A percentile compares a stretch with the other conserved stretches of the same genome.
Evolutionary conservation across 2,888 invertebrate species (phyloP).

Genomic region (Noctuana brunneofusca): DNA sequence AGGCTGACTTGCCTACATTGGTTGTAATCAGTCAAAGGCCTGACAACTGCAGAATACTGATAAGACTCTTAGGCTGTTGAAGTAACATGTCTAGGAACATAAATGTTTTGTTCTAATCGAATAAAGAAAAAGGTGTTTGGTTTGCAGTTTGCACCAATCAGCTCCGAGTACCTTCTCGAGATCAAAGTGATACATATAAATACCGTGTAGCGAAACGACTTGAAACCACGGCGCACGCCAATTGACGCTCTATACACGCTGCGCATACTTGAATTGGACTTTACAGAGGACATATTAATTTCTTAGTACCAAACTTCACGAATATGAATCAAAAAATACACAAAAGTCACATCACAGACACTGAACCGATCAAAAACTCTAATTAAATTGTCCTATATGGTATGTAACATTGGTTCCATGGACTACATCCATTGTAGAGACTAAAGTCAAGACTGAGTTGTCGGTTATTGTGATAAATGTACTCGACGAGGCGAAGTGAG

Average conservation of each 20-base stretch:
- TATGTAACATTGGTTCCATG: constrained; percentile 46
- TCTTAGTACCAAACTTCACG: constrained; percentile 38
- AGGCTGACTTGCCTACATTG: too few relatives aligned
- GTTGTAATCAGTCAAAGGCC: too few relatives aligned
- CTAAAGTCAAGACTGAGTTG: constrained; percentile 73
- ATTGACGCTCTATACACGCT: constrained; percentile 75
- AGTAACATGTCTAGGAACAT: background rate
- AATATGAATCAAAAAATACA: constrained; percentile 38
- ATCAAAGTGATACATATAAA: constrained; percentile 35
- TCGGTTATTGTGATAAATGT: constrained; percentile 71
- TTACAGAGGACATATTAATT: constrained; percentile 77
- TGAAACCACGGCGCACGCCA: constrained; percentile 75
- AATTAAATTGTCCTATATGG: constrained; percentile 43
- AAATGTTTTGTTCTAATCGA: background rate
- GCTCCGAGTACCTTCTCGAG: background rate
- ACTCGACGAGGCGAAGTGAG: constrained; percentile 69
- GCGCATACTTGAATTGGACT: constrained; percentile 76
- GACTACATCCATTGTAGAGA: constrained; percentile 70
- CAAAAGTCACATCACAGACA: constrained; percentile 42
- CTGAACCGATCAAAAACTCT: constrained; percentile 43
- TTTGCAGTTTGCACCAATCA: background rate
- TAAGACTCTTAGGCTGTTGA: background rate
- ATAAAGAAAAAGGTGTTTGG: background rate
- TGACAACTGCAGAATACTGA: background rate
- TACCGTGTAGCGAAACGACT: constrained; percentile 79